Evolutionary conservation across 2,113 vertebrate species (phyloP), one percentile per base, ranked within the genome.

Genomic region (Turdus rufiventris): DNA sequence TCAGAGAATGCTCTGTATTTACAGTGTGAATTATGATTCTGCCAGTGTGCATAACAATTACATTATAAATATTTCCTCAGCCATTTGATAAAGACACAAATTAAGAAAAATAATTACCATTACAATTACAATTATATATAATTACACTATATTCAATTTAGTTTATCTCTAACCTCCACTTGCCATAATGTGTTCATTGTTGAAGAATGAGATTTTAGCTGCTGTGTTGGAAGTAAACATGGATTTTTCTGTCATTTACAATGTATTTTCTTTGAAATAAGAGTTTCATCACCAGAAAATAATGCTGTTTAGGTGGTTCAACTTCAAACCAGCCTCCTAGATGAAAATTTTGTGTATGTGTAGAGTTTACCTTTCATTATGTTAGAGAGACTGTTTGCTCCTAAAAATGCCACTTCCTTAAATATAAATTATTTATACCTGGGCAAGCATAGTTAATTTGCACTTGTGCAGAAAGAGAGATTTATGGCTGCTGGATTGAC

Each of bases 51-150:
- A 86, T 91, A 95, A 93, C 82, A 96, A 95, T 88, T 96, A 71
- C 72, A 38, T 95, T 96, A 95, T 85, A 96, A 96, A 94, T 96
- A 95, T 91, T 97, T 96, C 68, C 60, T 95, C 67, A 93, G 63
- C 65, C 56, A 38, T 93, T 96, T 93, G 91, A 95, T 96, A 96
- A 94, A 95, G 63, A 88, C 23, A 14, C 85, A 85, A 96, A 95
- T 96, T 96, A 94, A 90, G 91, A 83, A 93, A 95, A 96, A 96
- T 92, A 95, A 96, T 96, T 94, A 83, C 85, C 71, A 79, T 54
- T 82, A 82, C 84, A 88, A 88, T 94, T 88, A 56, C 91, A 94
- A 96, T 96, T 93, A 95, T 80, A 90, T 95, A 66, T 95, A 96
- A 97, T 97, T 96, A 91, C 5, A 0, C 71, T 95, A 85, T 91